These are phyloP conservation scores for Ctenomys sociabilis DNA, from an alignment of 2,113 vertebrate species.

Conservation along the genomic window DNA sequence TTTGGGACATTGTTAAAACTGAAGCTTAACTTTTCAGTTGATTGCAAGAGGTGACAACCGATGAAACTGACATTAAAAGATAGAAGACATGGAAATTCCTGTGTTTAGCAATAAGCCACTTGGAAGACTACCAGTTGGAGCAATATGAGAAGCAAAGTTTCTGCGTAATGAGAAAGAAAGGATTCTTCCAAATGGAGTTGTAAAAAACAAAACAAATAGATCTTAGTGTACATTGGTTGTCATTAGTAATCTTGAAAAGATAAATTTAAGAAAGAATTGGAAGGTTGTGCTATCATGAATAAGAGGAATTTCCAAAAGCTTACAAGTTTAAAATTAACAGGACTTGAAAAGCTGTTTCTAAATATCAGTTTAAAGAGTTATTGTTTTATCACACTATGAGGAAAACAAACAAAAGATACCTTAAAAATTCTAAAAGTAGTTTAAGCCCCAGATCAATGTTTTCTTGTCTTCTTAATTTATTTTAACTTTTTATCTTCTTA, in stretches of 20 bases:
- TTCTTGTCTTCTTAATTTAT: too few species aligned
- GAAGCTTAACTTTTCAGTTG: not conserved
- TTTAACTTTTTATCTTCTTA: too few species aligned
- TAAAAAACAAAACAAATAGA: not conserved
- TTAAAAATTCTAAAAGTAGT: not conserved
- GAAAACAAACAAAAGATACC: not conserved
- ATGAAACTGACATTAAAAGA: not conserved
- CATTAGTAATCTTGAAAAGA: not conserved
- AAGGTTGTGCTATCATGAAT: not conserved
- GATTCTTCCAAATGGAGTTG: not conserved
- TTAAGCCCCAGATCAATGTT: not conserved
- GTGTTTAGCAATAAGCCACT: not conserved
- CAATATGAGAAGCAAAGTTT: not conserved
- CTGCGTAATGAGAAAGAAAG: not conserved
- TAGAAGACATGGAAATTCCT: not conserved
- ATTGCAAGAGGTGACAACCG: not conserved
- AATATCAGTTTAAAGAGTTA: not conserved
- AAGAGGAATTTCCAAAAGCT: not conserved
- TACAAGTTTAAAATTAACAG: not conserved
- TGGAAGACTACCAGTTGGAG: not conserved
- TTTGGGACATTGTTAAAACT: not conserved
- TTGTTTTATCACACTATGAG: not conserved
- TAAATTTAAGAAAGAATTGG: not conserved
- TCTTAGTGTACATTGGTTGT: not conserved
- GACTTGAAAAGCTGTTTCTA: not conserved